Conservation (phyloP, 2,797 vertebrate species). For the Valencia hispanica region DNA sequence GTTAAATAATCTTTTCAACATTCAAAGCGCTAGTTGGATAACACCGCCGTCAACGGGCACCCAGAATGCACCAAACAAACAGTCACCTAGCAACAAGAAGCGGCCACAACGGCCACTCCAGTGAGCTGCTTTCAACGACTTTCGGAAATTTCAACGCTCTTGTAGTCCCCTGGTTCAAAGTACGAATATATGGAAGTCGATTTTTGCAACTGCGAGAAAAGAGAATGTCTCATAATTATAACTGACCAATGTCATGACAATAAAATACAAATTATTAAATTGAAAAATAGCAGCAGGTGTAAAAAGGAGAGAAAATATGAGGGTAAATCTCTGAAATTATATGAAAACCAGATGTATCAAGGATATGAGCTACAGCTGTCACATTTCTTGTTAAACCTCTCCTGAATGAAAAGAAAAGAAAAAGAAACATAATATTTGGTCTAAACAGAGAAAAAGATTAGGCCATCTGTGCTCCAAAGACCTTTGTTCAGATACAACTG, state of each 20-base stretch:
- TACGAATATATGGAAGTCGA: background rate
- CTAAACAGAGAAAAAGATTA: no score
- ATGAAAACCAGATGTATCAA: no score
- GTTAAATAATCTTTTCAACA: background rate
- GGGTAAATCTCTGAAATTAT: no score
- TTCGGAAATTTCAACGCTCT: background rate
- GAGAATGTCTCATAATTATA: background rate
- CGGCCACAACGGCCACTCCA: background rate
- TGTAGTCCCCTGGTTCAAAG: background rate
- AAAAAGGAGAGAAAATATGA: no score
- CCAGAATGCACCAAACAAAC: conserved; percentile 27
- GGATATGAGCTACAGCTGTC: no score
- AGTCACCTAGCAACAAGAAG: conserved; percentile 67
- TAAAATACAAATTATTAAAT: background rate
- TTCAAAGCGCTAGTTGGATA: background rate
- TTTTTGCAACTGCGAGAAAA: background rate
- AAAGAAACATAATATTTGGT: no score
- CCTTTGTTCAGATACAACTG: no score
- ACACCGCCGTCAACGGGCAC: background rate
- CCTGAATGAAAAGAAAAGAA: no score
- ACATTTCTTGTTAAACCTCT: no score
- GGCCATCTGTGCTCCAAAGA: no score
- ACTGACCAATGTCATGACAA: background rate
- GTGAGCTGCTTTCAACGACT: background rate
- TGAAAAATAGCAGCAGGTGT: no score